Evolutionary conservation across 1,140 invertebrate species (phyloP).

Genomic region (Conopomorpha cramerella): DNA sequence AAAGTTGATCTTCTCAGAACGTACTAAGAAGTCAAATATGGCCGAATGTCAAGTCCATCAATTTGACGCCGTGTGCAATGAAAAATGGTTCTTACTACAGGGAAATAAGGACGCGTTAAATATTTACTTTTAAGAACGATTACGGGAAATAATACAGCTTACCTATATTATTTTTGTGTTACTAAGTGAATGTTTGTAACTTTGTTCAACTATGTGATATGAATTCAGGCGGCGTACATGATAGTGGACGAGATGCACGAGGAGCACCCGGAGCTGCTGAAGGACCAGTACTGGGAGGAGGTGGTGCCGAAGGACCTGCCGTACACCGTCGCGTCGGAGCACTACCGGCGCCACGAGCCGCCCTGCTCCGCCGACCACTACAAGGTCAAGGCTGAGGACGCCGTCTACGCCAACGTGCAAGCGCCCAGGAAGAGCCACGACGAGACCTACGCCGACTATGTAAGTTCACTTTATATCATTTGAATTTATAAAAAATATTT

Average conservation of each 20-base stretch:
- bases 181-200: neutral
- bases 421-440: conserved; percentile 68
- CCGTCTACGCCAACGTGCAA: conserved; percentile 75
- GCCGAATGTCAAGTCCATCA: no score
- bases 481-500: neutral
- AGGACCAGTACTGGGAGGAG: conserved; percentile 90
- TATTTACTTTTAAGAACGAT: no score
- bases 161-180: no score
- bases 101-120: neutral
- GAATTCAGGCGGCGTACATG: conserved; percentile 81
- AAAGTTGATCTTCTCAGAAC: no score
- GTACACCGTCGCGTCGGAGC: conserved; percentile 83
- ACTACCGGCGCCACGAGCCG: conserved; percentile 78
- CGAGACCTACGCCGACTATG: conserved; percentile 85
- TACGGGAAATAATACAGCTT: no score
- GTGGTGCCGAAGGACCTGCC: conserved; percentile 87
- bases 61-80: no score
- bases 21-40: no score
- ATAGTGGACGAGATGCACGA: conserved; percentile 92
- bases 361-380: conserved; percentile 84
- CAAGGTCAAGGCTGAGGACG: conserved; percentile 81
- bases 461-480: conserved; percentile 35
- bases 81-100: no score
- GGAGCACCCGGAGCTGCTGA: conserved; percentile 84
- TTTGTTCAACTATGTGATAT: no score